Percentiles rank a stretch among this genome's conserved stretches.
Evolutionary conservation across 2,888 invertebrate genomes (phyloP).

Genomic region (Andricus curvator): DNA sequence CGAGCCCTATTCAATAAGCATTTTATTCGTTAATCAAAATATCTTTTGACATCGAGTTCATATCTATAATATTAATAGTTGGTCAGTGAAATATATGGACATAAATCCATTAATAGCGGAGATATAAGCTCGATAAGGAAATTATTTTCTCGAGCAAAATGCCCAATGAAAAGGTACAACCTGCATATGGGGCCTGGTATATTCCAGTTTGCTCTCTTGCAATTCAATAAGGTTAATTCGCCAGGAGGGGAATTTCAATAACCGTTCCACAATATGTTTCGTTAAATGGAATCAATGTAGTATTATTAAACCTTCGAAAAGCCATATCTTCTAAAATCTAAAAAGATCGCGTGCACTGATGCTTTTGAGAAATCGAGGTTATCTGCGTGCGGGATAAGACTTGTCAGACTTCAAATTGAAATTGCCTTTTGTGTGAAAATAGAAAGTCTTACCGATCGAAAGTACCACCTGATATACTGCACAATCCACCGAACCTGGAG

Average conservation of each 20-base stretch:
- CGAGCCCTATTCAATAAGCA: too few species aligned
- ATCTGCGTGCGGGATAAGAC: background rate
- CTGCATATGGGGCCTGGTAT: background rate
- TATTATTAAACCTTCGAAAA: background rate
- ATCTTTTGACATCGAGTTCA: too few species aligned
- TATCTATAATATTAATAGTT: too few species aligned
- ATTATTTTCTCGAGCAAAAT: too few species aligned
- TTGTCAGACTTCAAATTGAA: background rate
- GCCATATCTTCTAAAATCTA: background rate
- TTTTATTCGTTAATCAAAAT: too few species aligned
- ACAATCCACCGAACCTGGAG: constrained; percentile 73
- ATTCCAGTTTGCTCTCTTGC: background rate
- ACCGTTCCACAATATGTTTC: background rate
- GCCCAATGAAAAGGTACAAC: background rate
- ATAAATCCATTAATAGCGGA: too few species aligned
- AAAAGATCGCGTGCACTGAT: background rate
- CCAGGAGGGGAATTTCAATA: background rate
- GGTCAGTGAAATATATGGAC: too few species aligned
- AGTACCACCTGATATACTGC: constrained; percentile 63
- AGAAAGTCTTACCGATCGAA: constrained; percentile 66
- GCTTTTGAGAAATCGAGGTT: background rate
- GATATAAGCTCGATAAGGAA: too few species aligned
- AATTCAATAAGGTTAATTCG: background rate
- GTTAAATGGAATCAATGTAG: rapidly evolving
- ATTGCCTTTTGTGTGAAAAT: background rate